Base-by-base conservation (phyloP, 2,888 invertebrate species). In the Pheosia tremula region DNA sequence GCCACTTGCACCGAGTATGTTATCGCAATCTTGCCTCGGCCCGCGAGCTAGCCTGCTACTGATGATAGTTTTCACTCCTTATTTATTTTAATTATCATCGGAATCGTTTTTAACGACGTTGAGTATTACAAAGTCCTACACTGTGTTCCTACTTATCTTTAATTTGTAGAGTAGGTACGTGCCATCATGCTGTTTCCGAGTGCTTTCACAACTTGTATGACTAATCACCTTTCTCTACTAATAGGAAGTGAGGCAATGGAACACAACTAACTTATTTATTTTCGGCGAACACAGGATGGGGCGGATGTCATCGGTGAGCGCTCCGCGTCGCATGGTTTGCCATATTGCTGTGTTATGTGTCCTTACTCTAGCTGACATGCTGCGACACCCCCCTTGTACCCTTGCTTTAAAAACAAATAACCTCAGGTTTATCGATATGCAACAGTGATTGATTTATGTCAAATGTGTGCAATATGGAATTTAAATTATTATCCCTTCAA, bases 241-340 rank as follows among this genome's bases (percentile, higher is more conserved):
- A 53, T 53, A 55, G 38, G 13, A 55, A 39, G 37, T 39, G 55
- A 11, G 4, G 13, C 38, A 7, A 39, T n/a, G 47, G 47, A n/a
- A 38, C 13, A 55, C 39, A 39, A 55, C 55, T 39, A 39, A 55
- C n/a, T 39, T 13, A 9, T 55, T 39, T 55, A 8, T 55, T 55
- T 55, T 55, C n/a, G n/a, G n/a, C 39, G 55, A 7, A 55, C 13
- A 55, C 55, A 55, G 55, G 55, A 55, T n/a, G 4, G 55, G 39
- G 10, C 10, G 55, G 9, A 55, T 53, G 37, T 3, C 55, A 13
- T 39, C 39, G 55, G 55, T 55, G 55, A 55, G 55, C 38, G n/a
- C 38, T 13, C 37, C 2, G 11, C 39, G n/a, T 13, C 11, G 38
- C n/a, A 39, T 55, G 38, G 3, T 13, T 6, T 53, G 4, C 47